Evolutionary conservation across 2,113 vertebrate genomes (phyloP).

Genomic region (Lasiurus cinereus): DNA sequence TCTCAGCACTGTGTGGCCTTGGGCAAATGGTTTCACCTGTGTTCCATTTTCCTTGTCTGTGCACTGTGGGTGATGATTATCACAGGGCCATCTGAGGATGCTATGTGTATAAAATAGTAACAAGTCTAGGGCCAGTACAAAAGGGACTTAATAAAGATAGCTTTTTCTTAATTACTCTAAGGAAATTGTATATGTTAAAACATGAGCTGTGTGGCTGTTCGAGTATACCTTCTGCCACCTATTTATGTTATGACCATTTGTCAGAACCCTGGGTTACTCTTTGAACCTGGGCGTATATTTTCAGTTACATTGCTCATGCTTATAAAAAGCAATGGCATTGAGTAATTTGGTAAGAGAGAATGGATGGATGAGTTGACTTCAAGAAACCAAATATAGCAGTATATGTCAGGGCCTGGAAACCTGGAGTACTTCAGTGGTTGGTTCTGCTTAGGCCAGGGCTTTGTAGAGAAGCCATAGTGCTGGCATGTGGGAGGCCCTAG

Average conservation of each 20-base stretch:
- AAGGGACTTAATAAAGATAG: neutral
- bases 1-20: neutral
- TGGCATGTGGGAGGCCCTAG: neutral
- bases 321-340: neutral
- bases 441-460: neutral
- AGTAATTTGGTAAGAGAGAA: neutral
- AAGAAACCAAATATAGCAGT: neutral
- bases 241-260: rapidly evolving
- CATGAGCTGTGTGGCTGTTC: neutral
- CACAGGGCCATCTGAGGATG: neutral
- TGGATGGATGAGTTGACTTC: neutral
- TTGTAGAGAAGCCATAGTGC: neutral
- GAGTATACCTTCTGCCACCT: neutral
- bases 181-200: neutral
- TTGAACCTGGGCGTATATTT: neutral
- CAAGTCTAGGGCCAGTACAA: neutral
- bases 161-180: neutral
- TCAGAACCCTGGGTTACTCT: neutral
- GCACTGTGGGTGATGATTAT: neutral
- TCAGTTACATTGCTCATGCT: neutral
- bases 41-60: neutral
- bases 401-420: neutral
- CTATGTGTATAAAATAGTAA: neutral
- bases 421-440: too few relatives aligned
- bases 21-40: neutral